A percentile compares a stretch with the other conserved stretches of the same genome.
phyloP scores from a whole-genome alignment of 2,888 invertebrate species.

The Bembecia ichneumoniformis region DNA sequence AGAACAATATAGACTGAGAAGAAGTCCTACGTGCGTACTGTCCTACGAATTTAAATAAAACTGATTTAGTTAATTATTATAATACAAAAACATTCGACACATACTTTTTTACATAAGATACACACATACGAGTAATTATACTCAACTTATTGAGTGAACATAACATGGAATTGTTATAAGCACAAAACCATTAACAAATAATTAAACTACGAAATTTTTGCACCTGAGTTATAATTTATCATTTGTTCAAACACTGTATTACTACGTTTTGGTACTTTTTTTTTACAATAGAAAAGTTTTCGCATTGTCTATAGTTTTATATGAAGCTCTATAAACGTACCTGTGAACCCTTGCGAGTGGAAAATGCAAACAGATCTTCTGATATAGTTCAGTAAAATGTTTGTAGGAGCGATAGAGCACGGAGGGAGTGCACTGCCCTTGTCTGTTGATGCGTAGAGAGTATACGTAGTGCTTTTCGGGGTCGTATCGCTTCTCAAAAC shows the following conservation, averaged over 20 bases:
- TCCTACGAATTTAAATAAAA: too few species aligned
- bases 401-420: slow-evolving; percentile 95
- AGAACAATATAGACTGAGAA: too few species aligned
- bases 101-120: too few species aligned
- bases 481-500: slow-evolving; percentile 95
- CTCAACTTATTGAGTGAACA: too few species aligned
- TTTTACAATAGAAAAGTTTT: neutral
- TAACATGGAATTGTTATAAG: too few species aligned
- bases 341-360: slow-evolving; percentile 92
- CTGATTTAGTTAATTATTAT: too few species aligned
- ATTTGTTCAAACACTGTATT: neutral
- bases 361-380: slow-evolving; percentile 92
- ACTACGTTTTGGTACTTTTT: neutral
- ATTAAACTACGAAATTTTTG: too few species aligned
- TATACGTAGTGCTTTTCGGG: slow-evolving; percentile 99
- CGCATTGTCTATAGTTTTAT: neutral
- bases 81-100: too few species aligned
- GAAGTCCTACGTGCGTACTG: too few species aligned
- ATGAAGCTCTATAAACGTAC: slow-evolving; percentile 57
- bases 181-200: too few species aligned
- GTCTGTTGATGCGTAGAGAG: slow-evolving; percentile 85
- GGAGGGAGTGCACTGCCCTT: slow-evolving; percentile 87
- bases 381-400: slow-evolving; percentile 96
- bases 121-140: too few species aligned
- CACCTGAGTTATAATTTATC: neutral